A percentile compares a stretch with the other conserved stretches of the same genome.
phyloP scores from a whole-genome alignment of 2,797 vertebrate genomes.

The Cheirogaleus major region DNA sequence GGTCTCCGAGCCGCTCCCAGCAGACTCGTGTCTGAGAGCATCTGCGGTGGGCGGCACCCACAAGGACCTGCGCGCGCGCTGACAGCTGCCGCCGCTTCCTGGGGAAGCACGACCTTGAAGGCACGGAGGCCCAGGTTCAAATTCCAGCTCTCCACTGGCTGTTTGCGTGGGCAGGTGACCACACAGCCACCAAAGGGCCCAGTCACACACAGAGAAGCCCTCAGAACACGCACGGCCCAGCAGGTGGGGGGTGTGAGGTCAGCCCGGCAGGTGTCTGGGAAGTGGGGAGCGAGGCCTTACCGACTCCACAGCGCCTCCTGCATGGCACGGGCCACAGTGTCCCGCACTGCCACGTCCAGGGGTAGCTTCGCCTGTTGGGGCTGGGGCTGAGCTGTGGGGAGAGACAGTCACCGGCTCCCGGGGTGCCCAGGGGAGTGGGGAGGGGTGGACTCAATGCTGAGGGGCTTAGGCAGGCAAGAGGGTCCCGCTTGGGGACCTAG shows the following conservation, averaged over 20 bases:
- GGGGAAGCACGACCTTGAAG: not conserved
- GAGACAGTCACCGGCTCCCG: not conserved
- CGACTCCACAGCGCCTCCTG: conserved; percentile 57
- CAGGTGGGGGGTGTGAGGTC: rapidly evolving
- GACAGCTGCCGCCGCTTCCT: not conserved
- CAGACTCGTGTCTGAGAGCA: not conserved
- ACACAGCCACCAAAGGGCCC: not conserved
- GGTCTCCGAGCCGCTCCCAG: not conserved
- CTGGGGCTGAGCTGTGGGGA: conserved; percentile 35
- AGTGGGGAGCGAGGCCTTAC: conserved; percentile 20
- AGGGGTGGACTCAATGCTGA: not conserved
- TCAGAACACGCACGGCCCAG: rapidly evolving
- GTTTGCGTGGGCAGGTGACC: not conserved
- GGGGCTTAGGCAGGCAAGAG: not conserved
- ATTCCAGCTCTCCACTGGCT: not conserved
- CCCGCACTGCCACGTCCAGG: not conserved
- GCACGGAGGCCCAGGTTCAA: not conserved
- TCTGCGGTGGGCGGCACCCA: not conserved
- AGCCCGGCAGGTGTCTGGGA: not conserved
- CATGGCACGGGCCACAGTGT: conserved; percentile 38
- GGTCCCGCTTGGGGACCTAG: not conserved
- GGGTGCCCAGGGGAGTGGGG: not conserved
- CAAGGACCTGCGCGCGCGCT: rapidly evolving
- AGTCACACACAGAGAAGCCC: not conserved
- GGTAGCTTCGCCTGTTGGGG: not conserved